Evolutionary conservation across 23 tunicate genomes (phyloP), one percentile per base, ranked within the genome.

Genomic region (Trididemnum miniatum): DNA sequence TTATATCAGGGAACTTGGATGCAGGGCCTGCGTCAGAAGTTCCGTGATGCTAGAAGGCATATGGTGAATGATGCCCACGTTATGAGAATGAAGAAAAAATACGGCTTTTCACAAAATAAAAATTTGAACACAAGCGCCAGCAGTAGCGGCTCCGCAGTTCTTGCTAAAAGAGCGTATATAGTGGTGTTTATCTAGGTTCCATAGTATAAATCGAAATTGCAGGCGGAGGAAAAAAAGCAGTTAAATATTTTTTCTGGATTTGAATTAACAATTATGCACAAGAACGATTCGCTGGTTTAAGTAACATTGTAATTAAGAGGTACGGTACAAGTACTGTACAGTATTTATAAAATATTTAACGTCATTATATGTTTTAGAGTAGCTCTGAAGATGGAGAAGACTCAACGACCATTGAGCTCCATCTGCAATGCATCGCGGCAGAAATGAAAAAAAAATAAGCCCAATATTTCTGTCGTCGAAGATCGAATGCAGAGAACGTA

Each of bases 1-100:
- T n/a, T n/a, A n/a, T n/a, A n/a, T n/a, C n/a, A n/a, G 54, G 54
- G 54, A 44, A 44, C 54, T 44, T 44, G 54, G 54, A 44, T 44
- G 54, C 54, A 44, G 15, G 15, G 54, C 54, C 15, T 44, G 15
- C 54, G 54, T 44, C 54, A 7, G 15, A 44, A 44, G 15, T 44
- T 44, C 15, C 54, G 54, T 9, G 9, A 44, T 44, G 54, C 54
- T 7, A 44, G 54, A 44, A 44, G 54, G 54, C 54, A 9, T 7
- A 44, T 44, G 54, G 54, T 44, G 15, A 44, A 44, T 44, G 54
- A 44, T 44, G 54, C 15, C 12, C 54, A 44, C 9, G 54, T 44
- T 44, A 44, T 15, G 54, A 44, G 15, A 44, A 44, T 44, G 54
- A 44, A 44, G 15, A 44, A 44, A 15, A 44, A 44, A 44, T 44